Base-by-base conservation (phyloP, 1,140 invertebrate species). In the Achroia grisella region DNA sequence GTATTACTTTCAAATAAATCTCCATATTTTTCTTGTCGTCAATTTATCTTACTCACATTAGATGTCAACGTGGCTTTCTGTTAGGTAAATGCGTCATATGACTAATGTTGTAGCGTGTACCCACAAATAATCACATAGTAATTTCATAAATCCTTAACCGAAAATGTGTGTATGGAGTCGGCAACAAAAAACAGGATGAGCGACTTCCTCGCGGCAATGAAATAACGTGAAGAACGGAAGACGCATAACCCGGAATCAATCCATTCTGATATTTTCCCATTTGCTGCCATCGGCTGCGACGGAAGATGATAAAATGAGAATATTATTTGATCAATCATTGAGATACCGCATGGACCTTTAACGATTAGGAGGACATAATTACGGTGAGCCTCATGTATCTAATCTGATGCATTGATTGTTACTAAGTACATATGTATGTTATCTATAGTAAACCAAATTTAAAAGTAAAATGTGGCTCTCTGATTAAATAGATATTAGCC, bases 231-330 rank as follows among this genome's bases (percentile, higher is more conserved):
- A 44, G 37, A 56, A 48, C 47, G 49, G 49, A 57, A 52, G 45
- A 43, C 40, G 33, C 39, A 37, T 37, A 30, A 30, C 39, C 49
- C 55, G 55, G 46, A 57, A 57, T 57, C 55, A 57, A 57, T 57
- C 49, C 43, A 52, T 44, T 31, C 39, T 45, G 54, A 52, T 27
- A 42, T 52, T 37, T 44, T 57, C 44, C 55, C 50, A 57, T 57
- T 57, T 57, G 51, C 52, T 45, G 41, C 39, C 45, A 44, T 46
- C 39, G 17, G 46, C 15, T 35, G 34, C 39, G 40, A 31, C 29
- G 39, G 35, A 31, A 44, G 41, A 51, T 44, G 30, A 15, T 45
- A 46, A 41, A 44, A 42, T 29, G 43, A 45, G 43, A 48, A 43
- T 56, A 48, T 49, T 48, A 53, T 48, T 46, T 45, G 44, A 51